phyloP scores from a whole-genome alignment of 2,797 vertebrate species.

The Atherinosoma microstoma region DNA sequence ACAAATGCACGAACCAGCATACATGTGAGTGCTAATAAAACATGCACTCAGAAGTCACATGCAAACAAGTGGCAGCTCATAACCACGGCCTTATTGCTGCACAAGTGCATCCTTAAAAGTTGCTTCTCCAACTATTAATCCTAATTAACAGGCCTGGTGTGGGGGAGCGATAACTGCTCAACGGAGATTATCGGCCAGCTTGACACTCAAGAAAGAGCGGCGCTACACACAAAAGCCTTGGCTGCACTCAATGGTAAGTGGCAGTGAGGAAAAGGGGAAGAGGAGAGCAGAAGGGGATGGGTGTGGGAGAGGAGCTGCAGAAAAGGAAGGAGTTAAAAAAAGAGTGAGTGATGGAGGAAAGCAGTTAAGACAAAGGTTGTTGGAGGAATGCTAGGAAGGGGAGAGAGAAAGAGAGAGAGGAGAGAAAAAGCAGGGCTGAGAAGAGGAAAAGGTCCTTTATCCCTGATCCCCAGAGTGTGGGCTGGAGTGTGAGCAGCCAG shows the following conservation, averaged over 20 bases:
- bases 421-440: conserved; percentile 27
- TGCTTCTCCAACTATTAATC: conserved; percentile 79
- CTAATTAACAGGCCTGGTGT: conserved; percentile 84
- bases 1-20: conserved; percentile 20
- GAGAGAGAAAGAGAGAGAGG: conserved; percentile 1
- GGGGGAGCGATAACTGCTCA: conserved; percentile 76
- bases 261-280: conserved; percentile 22
- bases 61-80: conserved; percentile 72
- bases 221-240: conserved; percentile 67
- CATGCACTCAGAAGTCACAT: conserved; percentile 25
- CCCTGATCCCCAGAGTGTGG: conserved; percentile 67
- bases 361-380: conserved; percentile 57
- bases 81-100: conserved; percentile 50
- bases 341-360: conserved; percentile 48
- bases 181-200: conserved; percentile 73
- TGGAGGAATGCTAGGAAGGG: conserved; percentile 33
- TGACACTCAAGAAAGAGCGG: conserved; percentile 77
- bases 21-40: conserved; percentile 41
- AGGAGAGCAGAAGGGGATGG: conserved; percentile 1
- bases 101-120: conserved; percentile 76
- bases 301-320: conserved; percentile 19
- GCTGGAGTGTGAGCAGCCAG: conserved; percentile 71
- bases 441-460: conserved; percentile 70
- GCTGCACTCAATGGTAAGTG: conserved; percentile 37
- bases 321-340: conserved; percentile 55